Conservation (phyloP, 2,797 vertebrate genomes). For the Rhodeus uyekii region DNA sequence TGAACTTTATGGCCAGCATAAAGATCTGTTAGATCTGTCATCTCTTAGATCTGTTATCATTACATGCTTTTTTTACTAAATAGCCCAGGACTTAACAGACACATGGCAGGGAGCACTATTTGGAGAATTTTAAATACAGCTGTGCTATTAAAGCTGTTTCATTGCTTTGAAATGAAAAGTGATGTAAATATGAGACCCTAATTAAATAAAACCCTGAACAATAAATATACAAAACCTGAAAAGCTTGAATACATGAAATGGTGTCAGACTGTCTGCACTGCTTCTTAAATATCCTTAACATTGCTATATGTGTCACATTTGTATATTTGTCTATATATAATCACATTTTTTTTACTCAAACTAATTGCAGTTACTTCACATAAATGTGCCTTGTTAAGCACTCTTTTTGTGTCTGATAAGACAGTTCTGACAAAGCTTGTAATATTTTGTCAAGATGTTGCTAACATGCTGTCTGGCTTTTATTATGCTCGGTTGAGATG, state of each 20-base stretch:
- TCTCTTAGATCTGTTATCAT: slow-evolving; percentile 3
- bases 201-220: too few species aligned
- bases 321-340: too few species aligned
- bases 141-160: neutral
- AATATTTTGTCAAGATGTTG: neutral
- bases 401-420: neutral
- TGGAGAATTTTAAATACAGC: neutral
- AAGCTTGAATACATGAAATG: too few species aligned
- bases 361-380: neutral
- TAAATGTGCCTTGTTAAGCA: neutral
- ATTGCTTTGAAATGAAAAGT: neutral
- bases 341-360: too few species aligned
- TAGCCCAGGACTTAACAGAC: neutral
- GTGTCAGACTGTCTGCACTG: neutral
- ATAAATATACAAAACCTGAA: too few species aligned
- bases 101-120: neutral
- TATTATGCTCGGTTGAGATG: neutral
- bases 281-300: neutral
- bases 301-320: too few species aligned
- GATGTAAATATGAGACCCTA: too few species aligned
- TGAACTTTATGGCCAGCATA: neutral
- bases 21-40: too few species aligned
- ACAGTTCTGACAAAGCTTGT: neutral
- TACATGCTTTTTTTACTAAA: neutral
- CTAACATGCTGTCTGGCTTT: slow-evolving; percentile 8